phyloP scores from a whole-genome alignment of 2,113 vertebrate species.

The Corythornis vintsioides region DNA sequence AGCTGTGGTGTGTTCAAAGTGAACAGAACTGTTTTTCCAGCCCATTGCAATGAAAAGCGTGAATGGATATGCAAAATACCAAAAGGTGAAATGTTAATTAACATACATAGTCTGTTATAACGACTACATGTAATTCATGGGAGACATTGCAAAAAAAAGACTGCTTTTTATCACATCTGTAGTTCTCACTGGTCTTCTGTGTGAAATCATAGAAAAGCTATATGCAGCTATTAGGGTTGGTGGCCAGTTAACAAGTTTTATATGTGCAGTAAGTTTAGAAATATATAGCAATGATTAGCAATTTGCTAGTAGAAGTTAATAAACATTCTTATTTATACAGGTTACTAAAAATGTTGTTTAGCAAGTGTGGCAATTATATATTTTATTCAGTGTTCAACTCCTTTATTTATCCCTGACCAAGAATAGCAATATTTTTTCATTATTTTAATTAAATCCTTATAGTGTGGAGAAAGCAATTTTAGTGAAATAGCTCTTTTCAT shows the following conservation, averaged over 20 bases:
- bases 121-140: background rate
- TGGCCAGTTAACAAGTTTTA: background rate
- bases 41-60: constrained; percentile 81
- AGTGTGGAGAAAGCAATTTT: background rate
- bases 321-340: background rate
- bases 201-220: background rate
- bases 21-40: constrained; percentile 78
- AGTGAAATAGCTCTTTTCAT: background rate
- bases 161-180: background rate
- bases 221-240: background rate
- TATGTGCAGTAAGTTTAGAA: background rate
- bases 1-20: constrained; percentile 87
- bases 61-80: constrained; percentile 96
- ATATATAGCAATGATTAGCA: background rate
- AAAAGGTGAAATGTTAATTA: constrained; percentile 79
- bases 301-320: background rate
- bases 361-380: background rate
- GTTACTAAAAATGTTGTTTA: background rate
- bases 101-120: background rate
- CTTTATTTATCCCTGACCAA: background rate
- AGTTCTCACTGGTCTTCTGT: background rate
- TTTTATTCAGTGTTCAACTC: background rate
- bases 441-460: background rate
- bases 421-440: background rate
- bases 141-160: background rate